Percentiles rank a stretch among this genome's conserved stretches.
These are phyloP conservation scores for Nasonia longicornis DNA, from an alignment of 1,140 invertebrate genomes.

Conservation along the genomic window DNA sequence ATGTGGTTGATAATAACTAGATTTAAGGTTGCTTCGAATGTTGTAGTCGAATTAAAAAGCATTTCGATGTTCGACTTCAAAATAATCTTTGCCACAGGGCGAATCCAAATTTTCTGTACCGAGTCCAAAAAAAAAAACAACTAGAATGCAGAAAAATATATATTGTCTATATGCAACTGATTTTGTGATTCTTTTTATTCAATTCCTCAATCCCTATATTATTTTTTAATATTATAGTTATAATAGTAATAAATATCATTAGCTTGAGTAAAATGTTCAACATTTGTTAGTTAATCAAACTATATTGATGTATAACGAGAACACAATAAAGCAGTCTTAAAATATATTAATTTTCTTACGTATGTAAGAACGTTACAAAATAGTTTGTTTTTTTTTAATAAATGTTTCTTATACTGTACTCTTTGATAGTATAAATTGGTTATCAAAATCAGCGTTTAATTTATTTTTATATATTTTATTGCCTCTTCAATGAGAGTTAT, in stretches of 20 bases:
- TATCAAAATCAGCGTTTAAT: too few relatives aligned
- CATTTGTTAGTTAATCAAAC: not conserved
- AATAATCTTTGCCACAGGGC: not conserved
- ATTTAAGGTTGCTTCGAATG: slow-evolving; percentile 29
- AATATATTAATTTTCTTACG: not conserved
- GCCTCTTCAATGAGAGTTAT: too few relatives aligned
- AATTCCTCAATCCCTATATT: not conserved
- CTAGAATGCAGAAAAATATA: slow-evolving; percentile 22
- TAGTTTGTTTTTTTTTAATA: too few relatives aligned
- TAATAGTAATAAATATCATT: too few relatives aligned
- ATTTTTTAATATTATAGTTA: too few relatives aligned
- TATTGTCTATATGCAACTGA: slow-evolving; percentile 36
- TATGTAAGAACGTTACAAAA: too few relatives aligned
- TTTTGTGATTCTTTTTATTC: not conserved
- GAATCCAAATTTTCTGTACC: slow-evolving; percentile 6
- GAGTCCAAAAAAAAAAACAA: not conserved
- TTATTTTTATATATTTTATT: too few relatives aligned
- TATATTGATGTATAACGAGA: not conserved
- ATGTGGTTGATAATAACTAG: slow-evolving; percentile 45
- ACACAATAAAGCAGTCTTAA: slow-evolving; percentile 14
- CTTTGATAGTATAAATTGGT: not conserved
- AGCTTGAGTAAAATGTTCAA: too few relatives aligned
- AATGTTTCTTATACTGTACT: not conserved
- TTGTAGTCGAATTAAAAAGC: slow-evolving; percentile 2
- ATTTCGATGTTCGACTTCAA: slow-evolving; percentile 7